Percentiles rank a stretch among this genome's conserved stretches.
phyloP scores from a whole-genome alignment of 2,888 invertebrate genomes.

The Folsomia manolachei region DNA sequence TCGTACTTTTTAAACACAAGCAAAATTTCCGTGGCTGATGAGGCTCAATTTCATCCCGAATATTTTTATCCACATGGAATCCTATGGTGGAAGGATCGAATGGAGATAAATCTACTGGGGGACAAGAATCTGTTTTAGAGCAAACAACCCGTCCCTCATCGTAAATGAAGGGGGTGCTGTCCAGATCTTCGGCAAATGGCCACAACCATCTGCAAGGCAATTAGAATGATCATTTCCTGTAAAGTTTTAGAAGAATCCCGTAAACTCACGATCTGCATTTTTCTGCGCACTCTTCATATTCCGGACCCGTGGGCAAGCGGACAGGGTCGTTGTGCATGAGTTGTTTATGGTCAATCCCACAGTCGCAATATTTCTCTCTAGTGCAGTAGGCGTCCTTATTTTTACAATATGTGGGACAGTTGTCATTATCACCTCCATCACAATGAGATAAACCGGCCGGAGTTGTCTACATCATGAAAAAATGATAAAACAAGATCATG shows the following conservation, averaged over 20 bases:
- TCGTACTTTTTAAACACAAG: constrained; percentile 23
- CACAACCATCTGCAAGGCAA: constrained; percentile 29
- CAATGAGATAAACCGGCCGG: constrained; percentile 33
- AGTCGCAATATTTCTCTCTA: constrained; percentile 31
- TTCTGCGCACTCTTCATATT: constrained; percentile 37
- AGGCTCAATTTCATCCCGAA: background rate
- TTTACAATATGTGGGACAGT: constrained; percentile 30
- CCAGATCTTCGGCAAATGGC: constrained; percentile 32
- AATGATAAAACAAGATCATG: background rate
- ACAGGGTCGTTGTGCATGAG: constrained; percentile 10
- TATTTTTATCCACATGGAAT: background rate
- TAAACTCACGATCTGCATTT: constrained; percentile 23
- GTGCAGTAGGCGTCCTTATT: constrained; percentile 33
- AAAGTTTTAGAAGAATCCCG: too few species aligned
- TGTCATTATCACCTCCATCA: constrained; percentile 27
- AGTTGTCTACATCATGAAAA: constrained; percentile 21
- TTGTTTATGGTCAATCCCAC: constrained; percentile 5
- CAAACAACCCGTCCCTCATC: constrained; percentile 25
- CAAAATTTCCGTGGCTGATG: constrained; percentile 25
- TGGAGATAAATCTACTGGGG: constrained; percentile 26
- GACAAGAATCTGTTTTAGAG: constrained; percentile 9
- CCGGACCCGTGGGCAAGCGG: constrained; percentile 27
- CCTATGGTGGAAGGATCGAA: constrained; percentile 13
- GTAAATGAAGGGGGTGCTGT: constrained; percentile 31
- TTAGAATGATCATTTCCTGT: too few species aligned